A percentile compares a stretch with the other conserved stretches of the same genome.
Evolutionary conservation across 2,888 invertebrate genomes (phyloP).

Genomic region (Actias luna): DNA sequence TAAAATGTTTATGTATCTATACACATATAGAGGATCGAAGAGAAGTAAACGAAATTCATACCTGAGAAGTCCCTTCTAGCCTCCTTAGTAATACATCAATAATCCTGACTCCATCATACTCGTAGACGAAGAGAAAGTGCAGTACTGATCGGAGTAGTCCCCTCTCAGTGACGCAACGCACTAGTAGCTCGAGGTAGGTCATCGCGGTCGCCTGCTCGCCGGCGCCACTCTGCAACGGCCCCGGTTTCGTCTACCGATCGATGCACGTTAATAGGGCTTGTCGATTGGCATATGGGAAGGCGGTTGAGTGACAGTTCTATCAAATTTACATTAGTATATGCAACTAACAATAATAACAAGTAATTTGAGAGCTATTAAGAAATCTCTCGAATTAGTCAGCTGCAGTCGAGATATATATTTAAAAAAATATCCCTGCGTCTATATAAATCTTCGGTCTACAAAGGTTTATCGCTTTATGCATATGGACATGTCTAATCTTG

Average conservation of each 20-base stretch:
- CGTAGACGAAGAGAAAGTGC: slow-evolving; percentile 90
- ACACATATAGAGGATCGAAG: no score
- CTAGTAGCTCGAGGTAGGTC: slow-evolving; percentile 94
- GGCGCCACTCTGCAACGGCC: slow-evolving; percentile 88
- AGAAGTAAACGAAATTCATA: slow-evolving; percentile 50
- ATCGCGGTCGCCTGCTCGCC: slow-evolving; percentile 96
- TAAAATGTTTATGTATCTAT: no score
- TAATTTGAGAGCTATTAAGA: background rate
- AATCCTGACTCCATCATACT: slow-evolving; percentile 92
- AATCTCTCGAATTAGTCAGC: background rate
- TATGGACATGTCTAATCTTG: no score
- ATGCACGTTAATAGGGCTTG: slow-evolving; percentile 51
- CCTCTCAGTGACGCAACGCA: slow-evolving; percentile 93
- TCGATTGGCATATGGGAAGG: slow-evolving; percentile 29
- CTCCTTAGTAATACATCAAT: slow-evolving; percentile 91
- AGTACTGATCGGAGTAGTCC: slow-evolving; percentile 91
- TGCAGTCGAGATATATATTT: no score
- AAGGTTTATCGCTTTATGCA: no score
- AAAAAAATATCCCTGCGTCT: no score
- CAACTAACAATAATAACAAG: background rate
- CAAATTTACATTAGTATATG: background rate
- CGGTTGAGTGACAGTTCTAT: slow-evolving; percentile 58
- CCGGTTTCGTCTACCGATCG: slow-evolving; percentile 69
- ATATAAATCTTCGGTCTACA: no score
- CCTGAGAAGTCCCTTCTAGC: slow-evolving; percentile 88